Evolutionary conservation across 2,888 invertebrate genomes (phyloP), one percentile per base, ranked within the genome.

Genomic region (Troides helena): DNA sequence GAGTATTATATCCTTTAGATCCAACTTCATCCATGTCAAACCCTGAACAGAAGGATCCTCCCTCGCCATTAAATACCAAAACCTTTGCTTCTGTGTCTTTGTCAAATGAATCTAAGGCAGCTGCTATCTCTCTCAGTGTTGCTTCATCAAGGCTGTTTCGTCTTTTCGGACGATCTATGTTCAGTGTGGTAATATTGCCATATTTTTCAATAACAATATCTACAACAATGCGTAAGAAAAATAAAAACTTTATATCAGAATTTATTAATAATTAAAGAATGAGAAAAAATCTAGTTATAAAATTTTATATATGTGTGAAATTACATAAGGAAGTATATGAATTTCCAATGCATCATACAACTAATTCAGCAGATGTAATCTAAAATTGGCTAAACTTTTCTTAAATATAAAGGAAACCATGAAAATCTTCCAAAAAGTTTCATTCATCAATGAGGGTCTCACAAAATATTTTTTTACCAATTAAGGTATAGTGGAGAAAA

Each of bases 41-140:
- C 0, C 99, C 99, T 3, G 98, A 95, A 86, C 98, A 98, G 86
- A 99, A 99, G 69, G 96, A 96, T 0, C 98, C 98, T n/a, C 98
- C 98, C 79, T 95, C 94, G 10, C 99, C 99, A 84, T 98, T 95
- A 2, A 99, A 89, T 2, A 99, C 95, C 10, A 96, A 96, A 6
- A 96, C 96, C 72, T 93, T 89, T 0, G 96, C 92, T 0, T 93
- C 88, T 0, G 94, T 86, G 81, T 98, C 97, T 46, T 95, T 93
- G 75, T 99, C 98, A 87, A 98, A 99, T 21, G 93, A 90, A 72
- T 95, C 90, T 65, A 99, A 94, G 0, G 97, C 97, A 46, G 94
- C 92, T 5, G 94, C 93, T 23, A 99, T 93, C 77, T 95, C 92
- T 43, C 89, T 81, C 0, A 97, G 95, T 4, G 97, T 96, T 2